phyloP scores from a whole-genome alignment of 1,140 invertebrate genomes.

The Triops cancriformis region DNA sequence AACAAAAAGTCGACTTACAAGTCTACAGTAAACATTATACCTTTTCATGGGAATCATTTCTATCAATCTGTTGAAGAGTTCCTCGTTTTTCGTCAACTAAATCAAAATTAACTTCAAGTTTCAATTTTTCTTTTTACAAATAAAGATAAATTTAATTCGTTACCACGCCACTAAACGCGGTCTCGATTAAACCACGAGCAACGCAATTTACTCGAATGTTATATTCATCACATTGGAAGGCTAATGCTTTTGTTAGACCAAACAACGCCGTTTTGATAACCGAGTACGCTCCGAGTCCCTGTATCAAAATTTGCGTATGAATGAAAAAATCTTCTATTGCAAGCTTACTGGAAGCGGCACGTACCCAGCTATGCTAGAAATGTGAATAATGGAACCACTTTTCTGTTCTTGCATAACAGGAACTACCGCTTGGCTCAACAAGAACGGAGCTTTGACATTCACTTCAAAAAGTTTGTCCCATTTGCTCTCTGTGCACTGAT shows the following conservation, averaged over 20 bases:
- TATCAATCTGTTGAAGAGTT: conserved; percentile 27
- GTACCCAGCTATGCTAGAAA: too few species aligned
- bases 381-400: too few species aligned
- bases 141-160: conserved; percentile 38
- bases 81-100: conserved; percentile 29
- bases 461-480: too few species aligned
- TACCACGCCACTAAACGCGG: conserved; percentile 76
- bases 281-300: conserved; percentile 82
- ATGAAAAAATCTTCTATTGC: too few species aligned
- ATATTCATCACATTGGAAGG: conserved; percentile 57
- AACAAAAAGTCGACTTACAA: neutral
- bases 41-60: conserved; percentile 4
- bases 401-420: too few species aligned
- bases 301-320: too few species aligned
- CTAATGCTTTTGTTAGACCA: conserved; percentile 74
- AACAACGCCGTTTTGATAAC: conserved; percentile 90
- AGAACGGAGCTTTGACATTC: too few species aligned
- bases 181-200: conserved; percentile 84
- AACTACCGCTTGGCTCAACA: too few species aligned
- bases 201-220: conserved; percentile 89
- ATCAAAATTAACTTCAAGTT: neutral
- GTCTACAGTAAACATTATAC: too few species aligned
- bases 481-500: too few species aligned
- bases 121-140: neutral
- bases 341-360: too few species aligned